Evolutionary conservation across 2,888 invertebrate genomes (phyloP).

Genomic region (Poecilobothrus nobilitatus): DNA sequence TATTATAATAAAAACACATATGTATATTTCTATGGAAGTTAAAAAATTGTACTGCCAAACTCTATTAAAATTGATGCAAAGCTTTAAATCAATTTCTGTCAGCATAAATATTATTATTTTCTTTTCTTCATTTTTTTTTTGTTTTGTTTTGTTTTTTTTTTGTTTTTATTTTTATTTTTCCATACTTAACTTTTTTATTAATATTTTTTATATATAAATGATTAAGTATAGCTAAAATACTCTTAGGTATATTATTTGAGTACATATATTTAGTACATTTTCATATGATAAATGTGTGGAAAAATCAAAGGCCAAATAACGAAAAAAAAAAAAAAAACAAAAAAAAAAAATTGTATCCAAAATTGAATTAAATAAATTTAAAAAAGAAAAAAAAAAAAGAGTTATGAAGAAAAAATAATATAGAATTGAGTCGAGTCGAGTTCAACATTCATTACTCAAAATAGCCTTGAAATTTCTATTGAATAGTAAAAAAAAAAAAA

Average conservation of each 20-base stretch:
- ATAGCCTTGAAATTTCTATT: slow-evolving; percentile 1
- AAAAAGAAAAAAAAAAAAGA: no score
- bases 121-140: not conserved
- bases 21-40: not conserved
- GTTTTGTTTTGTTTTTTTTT: not conserved
- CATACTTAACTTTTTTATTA: no score
- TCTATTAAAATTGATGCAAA: slow-evolving; percentile 24
- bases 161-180: no score
- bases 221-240: not conserved
- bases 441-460: not conserved
- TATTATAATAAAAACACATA: no score
- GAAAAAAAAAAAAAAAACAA: not conserved
- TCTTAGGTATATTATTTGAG: not conserved
- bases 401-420: no score
- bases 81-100: slow-evolving; percentile 26
- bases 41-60: slow-evolving; percentile 16
- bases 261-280: not conserved
- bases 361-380: slow-evolving; percentile 2
- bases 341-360: not conserved
- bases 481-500: not conserved
- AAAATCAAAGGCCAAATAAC: slow-evolving; percentile 6
- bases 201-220: no score
- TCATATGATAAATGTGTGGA: not conserved
- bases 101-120: slow-evolving; percentile 15
- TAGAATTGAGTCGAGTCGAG: not conserved